Evolutionary conservation across 2,888 invertebrate genomes (phyloP), one percentile per base, ranked within the genome.

Genomic region (Spisula solida): DNA sequence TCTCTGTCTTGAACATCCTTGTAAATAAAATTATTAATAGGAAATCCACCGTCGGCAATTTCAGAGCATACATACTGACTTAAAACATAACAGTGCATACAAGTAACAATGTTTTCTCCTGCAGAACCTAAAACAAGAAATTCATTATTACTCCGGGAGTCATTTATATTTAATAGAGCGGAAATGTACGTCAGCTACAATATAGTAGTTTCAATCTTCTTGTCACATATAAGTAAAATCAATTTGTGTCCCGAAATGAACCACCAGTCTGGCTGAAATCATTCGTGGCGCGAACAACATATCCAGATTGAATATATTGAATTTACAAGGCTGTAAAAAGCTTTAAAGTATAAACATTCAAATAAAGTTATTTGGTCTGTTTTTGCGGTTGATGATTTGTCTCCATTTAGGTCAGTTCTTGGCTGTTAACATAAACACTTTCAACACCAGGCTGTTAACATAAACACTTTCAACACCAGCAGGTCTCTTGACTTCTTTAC

Each of bases 51-150:
- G 16, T 25, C 47, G 0, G 34, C 20, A 79, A 10, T 18, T 8
- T 79, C 18, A 14, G 48, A 80, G 48, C 47, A 0, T n/a, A 80
- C 16, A 16, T 25, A 31, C 55, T 55, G 12, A 12, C 31, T 81
- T 29, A 56, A 25, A 81, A 81, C 55, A 31, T 56, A 55, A 81
- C 81, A 81, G 31, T 81, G 81, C 55, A 81, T 25, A 56, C 81
- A 81, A 12, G 56, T 81, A 1, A 81, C 81, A 81, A 8, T 55
- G 48, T 56, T 81, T 18, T 81, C 81, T 18, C 81, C 81, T 29
- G 25, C 10, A 18, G 56, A 81, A 81, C 41, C 41, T 41, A 41
- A 41, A 41, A 41, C 41, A 41, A 41, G 4, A 41, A 41, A 41
- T 41, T 81, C 55, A 31, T n/a, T 16, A 41, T 25, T 56, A 31